Conservation (phyloP, 1,140 invertebrate genomes). For the Amyelois transitella region DNA sequence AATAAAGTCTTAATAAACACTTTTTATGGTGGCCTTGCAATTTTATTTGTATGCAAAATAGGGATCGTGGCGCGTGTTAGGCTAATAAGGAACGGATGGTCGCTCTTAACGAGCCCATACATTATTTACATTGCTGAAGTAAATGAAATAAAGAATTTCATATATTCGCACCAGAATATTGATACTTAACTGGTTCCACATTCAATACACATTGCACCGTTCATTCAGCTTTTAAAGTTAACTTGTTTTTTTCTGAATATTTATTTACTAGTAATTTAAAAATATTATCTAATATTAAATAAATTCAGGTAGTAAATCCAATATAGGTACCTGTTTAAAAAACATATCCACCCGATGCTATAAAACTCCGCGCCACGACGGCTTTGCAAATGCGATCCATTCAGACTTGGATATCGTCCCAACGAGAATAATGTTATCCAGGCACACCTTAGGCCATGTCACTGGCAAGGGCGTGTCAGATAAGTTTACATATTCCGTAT, state of each 20-base stretch:
- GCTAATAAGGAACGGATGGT: conserved; percentile 57
- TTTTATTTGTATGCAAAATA: conserved; percentile 62
- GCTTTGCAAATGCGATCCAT: conserved; percentile 57
- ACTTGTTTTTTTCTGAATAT: no score
- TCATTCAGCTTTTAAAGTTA: background rate
- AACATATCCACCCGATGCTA: background rate
- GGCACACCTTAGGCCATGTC: conserved; percentile 64
- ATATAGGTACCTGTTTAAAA: no score
- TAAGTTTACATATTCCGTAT: conserved; percentile 72
- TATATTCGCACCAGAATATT: conserved; percentile 27
- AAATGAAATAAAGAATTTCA: conserved; percentile 34
- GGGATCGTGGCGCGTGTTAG: conserved; percentile 47
- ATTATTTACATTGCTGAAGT: conserved; percentile 34
- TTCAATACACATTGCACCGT: background rate
- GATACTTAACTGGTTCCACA: conserved; percentile 2
- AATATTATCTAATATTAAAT: background rate
- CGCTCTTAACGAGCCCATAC: conserved; percentile 37
- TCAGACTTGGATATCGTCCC: conserved; percentile 62
- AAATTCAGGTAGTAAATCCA: no score
- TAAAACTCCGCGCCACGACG: conserved; percentile 25
- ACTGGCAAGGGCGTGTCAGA: conserved; percentile 64
- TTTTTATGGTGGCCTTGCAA: conserved; percentile 58
- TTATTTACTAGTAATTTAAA: background rate
- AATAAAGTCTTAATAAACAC: conserved; percentile 65
- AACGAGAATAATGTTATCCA: conserved; percentile 66